These are phyloP conservation scores for Agapostemon virescens DNA, from an alignment of 2,888 invertebrate species.

Conservation along the genomic window DNA sequence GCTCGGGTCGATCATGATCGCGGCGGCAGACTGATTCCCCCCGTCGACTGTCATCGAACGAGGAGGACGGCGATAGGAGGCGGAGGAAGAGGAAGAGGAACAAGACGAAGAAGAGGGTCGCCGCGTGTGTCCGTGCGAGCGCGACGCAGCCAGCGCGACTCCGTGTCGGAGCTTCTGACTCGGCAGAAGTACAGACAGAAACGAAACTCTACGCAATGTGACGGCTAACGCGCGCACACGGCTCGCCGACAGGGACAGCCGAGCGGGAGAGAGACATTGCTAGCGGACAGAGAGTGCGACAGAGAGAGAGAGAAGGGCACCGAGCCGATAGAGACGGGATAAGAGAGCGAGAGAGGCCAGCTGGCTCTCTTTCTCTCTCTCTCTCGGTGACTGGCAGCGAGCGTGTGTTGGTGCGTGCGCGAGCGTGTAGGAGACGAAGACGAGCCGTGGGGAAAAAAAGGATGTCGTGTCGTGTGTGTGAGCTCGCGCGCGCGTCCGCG, in stretches of 20 bases:
- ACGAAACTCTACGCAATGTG: conserved; percentile 78
- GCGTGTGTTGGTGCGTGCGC: conserved; percentile 47
- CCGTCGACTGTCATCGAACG: conserved; percentile 52
- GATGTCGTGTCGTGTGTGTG: conserved; percentile 39
- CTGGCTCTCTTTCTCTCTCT: too few species aligned
- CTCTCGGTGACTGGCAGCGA: conserved; percentile 35
- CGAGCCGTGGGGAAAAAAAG: conserved; percentile 58
- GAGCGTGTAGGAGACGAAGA: conserved; percentile 55
- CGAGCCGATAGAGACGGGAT: background rate
- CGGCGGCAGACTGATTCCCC: conserved; percentile 9
- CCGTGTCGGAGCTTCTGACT: conserved; percentile 76
- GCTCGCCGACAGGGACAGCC: conserved; percentile 26
- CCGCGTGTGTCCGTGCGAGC: conserved; percentile 30
- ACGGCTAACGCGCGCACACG: conserved; percentile 73
- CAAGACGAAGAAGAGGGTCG: conserved; percentile 1
- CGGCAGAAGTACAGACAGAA: conserved; percentile 77
- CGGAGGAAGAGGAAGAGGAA: background rate
- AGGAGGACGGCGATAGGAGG: conserved; percentile 2
- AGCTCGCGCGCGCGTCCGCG: background rate
- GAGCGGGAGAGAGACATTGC: conserved; percentile 49
- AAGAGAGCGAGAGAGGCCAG: conserved; percentile 65
- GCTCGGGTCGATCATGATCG: conserved; percentile 25
- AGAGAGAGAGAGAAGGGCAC: conserved; percentile 66
- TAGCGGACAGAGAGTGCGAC: too few species aligned
- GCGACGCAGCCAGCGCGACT: conserved; percentile 51